Percentiles rank a stretch among this genome's conserved stretches.
phyloP scores from a whole-genome alignment of 2,888 invertebrate species.

The Polylopha cassiicola region DNA sequence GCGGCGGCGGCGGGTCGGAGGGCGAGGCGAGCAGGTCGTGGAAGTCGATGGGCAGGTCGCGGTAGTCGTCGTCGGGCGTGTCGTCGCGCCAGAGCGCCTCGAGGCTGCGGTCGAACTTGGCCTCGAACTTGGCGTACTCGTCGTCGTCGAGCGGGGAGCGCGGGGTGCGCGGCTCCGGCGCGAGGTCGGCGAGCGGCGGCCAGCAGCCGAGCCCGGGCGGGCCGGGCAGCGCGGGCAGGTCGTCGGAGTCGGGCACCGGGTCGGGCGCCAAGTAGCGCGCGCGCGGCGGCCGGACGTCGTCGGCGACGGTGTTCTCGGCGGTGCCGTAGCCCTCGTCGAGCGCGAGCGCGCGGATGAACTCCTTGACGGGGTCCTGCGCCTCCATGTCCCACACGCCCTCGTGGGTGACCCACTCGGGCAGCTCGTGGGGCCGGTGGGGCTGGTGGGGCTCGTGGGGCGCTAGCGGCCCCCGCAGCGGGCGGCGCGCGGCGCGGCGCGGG shows the following conservation, averaged over 20 bases:
- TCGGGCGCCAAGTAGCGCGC: no score
- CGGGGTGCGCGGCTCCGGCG: slow-evolving; percentile 16
- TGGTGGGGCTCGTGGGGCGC: no score
- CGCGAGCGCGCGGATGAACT: slow-evolving; percentile 67
- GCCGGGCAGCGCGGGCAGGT: no score
- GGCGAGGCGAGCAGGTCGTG: slow-evolving; percentile 78
- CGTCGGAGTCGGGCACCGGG: no score
- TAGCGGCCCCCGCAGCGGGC: no score
- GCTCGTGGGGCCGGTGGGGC: no score
- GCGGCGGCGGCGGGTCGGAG: no score
- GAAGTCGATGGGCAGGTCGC: slow-evolving; percentile 79
- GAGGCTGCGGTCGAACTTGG: slow-evolving; percentile 82
- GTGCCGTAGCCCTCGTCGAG: slow-evolving; percentile 73
- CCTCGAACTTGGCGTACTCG: slow-evolving; percentile 78
- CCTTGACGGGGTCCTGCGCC: slow-evolving; percentile 66
- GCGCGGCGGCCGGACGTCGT: slow-evolving; percentile 32
- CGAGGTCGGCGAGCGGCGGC: no score
- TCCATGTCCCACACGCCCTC: slow-evolving; percentile 74
- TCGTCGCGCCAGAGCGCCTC: slow-evolving; percentile 81
- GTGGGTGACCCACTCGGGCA: slow-evolving; percentile 76
- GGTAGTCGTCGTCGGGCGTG: slow-evolving; percentile 75
- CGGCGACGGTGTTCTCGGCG: slow-evolving; percentile 66
- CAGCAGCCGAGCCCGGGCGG: no score
- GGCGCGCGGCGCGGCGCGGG: no score
- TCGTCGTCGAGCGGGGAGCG: slow-evolving; percentile 66